phyloP scores from a whole-genome alignment of 2,113 vertebrate species.

The Hystrix brachyura region DNA sequence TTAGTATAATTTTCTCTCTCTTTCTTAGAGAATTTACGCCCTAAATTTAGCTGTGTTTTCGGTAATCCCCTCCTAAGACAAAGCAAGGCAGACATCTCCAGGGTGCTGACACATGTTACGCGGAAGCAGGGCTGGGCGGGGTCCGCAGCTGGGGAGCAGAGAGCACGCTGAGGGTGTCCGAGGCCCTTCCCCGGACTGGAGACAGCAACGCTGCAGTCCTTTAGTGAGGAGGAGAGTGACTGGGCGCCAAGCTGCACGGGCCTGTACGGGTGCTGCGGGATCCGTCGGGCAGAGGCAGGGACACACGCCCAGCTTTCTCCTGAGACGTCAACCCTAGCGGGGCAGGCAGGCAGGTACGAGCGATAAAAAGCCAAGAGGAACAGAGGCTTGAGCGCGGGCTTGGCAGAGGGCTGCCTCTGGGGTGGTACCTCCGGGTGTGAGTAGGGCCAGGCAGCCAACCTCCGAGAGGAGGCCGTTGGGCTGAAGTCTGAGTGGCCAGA shows the following conservation, averaged over 20 bases:
- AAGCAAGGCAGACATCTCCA: background rate
- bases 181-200: background rate
- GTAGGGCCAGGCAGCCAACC: background rate
- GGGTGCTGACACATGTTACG: background rate
- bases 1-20: background rate
- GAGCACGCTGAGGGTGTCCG: fast-evolving
- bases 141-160: fast-evolving
- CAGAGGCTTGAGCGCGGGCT: background rate
- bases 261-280: background rate
- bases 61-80: background rate
- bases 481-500: background rate
- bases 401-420: background rate
- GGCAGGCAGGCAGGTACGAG: background rate
- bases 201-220: background rate
- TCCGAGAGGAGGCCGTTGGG: background rate
- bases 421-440: background rate
- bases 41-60: background rate
- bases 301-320: background rate
- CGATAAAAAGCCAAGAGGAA: constrained; percentile 54
- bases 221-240: background rate
- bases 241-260: no score
- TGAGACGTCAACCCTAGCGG: background rate
- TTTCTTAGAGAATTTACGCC: background rate
- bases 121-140: background rate
- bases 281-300: background rate